phyloP scores from a whole-genome alignment of 2,888 invertebrate genomes.

The Drosophila demipolita region DNA sequence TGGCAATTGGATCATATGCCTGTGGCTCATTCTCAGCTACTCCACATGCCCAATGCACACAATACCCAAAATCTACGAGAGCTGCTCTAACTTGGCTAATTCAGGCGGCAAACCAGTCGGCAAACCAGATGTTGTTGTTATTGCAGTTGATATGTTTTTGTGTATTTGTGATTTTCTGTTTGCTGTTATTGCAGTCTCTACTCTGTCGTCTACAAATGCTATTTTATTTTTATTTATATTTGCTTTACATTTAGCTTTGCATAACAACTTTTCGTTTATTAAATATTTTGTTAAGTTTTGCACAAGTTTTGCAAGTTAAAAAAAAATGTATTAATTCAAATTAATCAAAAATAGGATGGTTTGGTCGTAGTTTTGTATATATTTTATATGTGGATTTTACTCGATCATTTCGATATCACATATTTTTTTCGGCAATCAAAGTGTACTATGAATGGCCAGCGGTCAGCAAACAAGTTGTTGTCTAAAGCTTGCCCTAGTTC shows the following conservation, averaged over 20 bases:
- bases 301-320: slow-evolving; percentile 32
- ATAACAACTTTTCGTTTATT: slow-evolving; percentile 49
- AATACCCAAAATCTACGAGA: slow-evolving; percentile 40
- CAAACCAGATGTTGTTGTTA: slow-evolving; percentile 44
- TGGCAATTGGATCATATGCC: background rate
- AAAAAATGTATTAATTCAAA: slow-evolving; percentile 19
- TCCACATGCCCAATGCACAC: slow-evolving; percentile 41
- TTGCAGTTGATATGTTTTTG: slow-evolving; percentile 6
- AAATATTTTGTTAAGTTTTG: background rate
- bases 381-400: slow-evolving; percentile 15
- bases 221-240: slow-evolving; percentile 20
- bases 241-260: slow-evolving; percentile 46
- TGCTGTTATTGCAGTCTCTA: slow-evolving; percentile 14
- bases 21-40: slow-evolving; percentile 30
- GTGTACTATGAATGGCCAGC: background rate
- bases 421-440: slow-evolving; percentile 29
- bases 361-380: background rate
- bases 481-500: slow-evolving; percentile 9
- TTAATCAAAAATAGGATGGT: background rate
- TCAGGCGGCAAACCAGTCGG: slow-evolving; percentile 73
- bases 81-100: slow-evolving; percentile 65
- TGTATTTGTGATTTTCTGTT: slow-evolving; percentile 2
- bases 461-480: slow-evolving; percentile 48
- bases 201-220: slow-evolving; percentile 41
- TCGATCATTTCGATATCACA: slow-evolving; percentile 28